Evolutionary conservation across 2,113 vertebrate genomes (phyloP).

Genomic region (Muscicapa adusta): DNA sequence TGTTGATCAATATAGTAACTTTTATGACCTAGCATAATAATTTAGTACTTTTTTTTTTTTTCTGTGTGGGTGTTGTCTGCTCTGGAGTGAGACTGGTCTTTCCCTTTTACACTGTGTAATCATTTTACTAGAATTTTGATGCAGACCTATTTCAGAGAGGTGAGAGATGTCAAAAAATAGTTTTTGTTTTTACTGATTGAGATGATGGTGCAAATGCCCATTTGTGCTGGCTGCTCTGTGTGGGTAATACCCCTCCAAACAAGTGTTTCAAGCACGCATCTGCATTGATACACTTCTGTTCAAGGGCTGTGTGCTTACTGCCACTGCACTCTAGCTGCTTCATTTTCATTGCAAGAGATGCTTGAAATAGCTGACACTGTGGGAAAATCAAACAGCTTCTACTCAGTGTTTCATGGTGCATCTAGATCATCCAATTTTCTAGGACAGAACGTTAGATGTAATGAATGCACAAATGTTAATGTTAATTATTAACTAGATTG

Average conservation of each 20-base stretch:
- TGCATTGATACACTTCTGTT: neutral
- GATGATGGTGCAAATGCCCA: neutral
- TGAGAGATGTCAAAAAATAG: neutral
- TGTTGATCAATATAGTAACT: neutral
- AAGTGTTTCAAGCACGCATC: neutral
- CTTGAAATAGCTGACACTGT: neutral
- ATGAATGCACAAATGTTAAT: neutral
- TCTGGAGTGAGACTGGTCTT: neutral
- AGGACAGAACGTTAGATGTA: neutral
- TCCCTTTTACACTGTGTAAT: neutral
- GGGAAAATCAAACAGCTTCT: neutral
- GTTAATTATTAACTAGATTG: slow-evolving; percentile 51
- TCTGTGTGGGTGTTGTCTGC: neutral
- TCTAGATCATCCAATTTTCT: slow-evolving; percentile 17
- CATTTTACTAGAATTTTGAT: neutral
- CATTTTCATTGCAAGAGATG: neutral
- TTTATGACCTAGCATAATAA: neutral
- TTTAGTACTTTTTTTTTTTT: neutral
- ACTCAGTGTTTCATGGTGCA: neutral
- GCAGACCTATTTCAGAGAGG: neutral
- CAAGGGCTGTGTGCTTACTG: neutral
- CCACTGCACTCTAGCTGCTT: neutral
- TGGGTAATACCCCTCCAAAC: neutral
- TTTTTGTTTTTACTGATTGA: neutral
- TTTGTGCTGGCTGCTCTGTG: neutral